Evolutionary conservation across 2,797 vertebrate species (phyloP).

Genomic region (Loriculus beryllinus): DNA sequence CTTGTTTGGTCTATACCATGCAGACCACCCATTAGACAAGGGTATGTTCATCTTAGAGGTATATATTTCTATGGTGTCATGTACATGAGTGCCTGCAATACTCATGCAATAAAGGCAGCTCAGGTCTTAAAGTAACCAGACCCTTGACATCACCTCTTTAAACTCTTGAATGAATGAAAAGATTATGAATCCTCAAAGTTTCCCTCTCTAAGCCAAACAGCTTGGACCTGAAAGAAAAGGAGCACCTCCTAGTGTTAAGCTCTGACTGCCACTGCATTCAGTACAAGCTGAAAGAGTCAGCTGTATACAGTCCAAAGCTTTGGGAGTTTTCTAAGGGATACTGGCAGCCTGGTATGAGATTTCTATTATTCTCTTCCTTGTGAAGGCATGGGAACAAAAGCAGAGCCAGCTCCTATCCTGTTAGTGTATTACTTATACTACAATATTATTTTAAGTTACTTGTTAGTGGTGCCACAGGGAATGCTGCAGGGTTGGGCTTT

Average conservation of each 20-base stretch:
- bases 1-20: not conserved
- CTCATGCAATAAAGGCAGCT: not conserved
- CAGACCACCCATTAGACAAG: not conserved
- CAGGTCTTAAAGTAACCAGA: not conserved
- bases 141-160: not conserved
- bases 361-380: not conserved
- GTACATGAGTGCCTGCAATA: not conserved
- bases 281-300: not conserved
- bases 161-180: not conserved
- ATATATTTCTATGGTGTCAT: not conserved
- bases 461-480: not conserved
- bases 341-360: not conserved
- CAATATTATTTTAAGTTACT: not conserved
- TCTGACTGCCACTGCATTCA: not conserved
- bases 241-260: rapidly evolving
- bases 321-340: not conserved
- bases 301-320: not conserved
- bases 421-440: not conserved
- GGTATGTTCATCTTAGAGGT: not conserved
- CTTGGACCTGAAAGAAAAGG: not conserved
- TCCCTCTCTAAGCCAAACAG: not conserved
- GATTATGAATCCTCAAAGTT: not conserved
- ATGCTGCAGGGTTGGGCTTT: not conserved
- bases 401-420: not conserved
- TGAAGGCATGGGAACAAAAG: not conserved